Conservation (phyloP, 2,888 invertebrate genomes). For the Aromia moschata region DNA sequence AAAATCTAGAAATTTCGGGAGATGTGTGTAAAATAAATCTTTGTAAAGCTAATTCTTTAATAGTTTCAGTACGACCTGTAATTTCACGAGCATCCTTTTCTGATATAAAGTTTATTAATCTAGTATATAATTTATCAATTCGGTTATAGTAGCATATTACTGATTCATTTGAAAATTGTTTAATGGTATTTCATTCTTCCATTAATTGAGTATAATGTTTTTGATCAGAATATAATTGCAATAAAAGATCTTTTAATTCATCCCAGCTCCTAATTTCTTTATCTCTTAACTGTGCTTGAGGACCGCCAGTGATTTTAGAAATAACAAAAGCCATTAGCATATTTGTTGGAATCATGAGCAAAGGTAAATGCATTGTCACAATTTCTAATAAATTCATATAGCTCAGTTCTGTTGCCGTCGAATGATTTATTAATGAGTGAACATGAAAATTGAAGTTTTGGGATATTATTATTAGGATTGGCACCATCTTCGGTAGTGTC, state of each 20-base stretch:
- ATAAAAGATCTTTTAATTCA: constrained; percentile 1
- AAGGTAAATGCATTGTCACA: constrained; percentile 11
- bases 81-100: neutral
- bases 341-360: constrained; percentile 7
- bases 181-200: neutral
- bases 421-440: neutral
- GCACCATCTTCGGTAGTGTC: neutral
- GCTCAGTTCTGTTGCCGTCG: constrained; percentile 13
- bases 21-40: neutral
- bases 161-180: neutral
- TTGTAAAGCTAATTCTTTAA: neutral
- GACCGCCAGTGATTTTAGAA: constrained; percentile 14
- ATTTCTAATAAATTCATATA: constrained; percentile 10
- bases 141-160: neutral
- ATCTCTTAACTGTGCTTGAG: constrained; percentile 6
- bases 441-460: neutral
- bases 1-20: neutral
- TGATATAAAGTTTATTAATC: neutral
- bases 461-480: neutral
- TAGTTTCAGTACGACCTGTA: neutral
- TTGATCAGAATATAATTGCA: constrained; percentile 9
- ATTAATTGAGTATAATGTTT: constrained; percentile 5
- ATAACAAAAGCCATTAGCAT: constrained; percentile 8
- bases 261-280: constrained; percentile 11
- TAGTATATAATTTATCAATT: neutral